Evolutionary conservation across 2,888 invertebrate genomes (phyloP).

Genomic region (Ctenicera cuprea): DNA sequence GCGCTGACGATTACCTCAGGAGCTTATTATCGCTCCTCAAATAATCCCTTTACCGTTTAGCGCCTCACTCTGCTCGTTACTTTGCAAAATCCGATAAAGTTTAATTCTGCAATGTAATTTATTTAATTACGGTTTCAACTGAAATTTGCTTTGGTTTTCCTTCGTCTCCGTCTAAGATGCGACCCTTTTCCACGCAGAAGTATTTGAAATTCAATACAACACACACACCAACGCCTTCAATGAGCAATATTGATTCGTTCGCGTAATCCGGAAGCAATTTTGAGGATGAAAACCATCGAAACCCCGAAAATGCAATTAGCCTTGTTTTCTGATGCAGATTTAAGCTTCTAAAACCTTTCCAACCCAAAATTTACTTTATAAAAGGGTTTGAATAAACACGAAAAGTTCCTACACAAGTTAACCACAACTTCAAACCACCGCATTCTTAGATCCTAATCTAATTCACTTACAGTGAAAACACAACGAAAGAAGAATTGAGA

Average conservation of each 20-base stretch:
- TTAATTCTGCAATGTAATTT: conserved; percentile 52
- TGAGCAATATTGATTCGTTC: conserved; percentile 33
- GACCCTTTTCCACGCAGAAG: conserved; percentile 1
- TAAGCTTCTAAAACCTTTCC: conserved; percentile 11
- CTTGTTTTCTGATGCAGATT: conserved; percentile 29
- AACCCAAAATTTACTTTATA: conserved; percentile 14
- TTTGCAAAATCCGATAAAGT: conserved; percentile 51
- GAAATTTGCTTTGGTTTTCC: conserved; percentile 46
- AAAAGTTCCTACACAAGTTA: too few relatives aligned
- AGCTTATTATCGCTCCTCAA: conserved; percentile 58
- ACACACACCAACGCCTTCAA: conserved; percentile 35
- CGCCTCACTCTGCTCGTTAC: conserved; percentile 50
- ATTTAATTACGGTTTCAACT: conserved; percentile 52
- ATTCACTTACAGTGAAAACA: too few relatives aligned
- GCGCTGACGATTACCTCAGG: conserved; percentile 55
- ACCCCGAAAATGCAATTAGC: conserved; percentile 34
- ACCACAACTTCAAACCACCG: too few relatives aligned
- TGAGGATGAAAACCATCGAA: conserved; percentile 28
- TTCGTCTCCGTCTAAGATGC: conserved; percentile 24
- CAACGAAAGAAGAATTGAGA: too few relatives aligned
- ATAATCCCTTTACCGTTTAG: conserved; percentile 55
- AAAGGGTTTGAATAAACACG: background rate
- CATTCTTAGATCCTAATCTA: too few relatives aligned
- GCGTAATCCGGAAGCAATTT: conserved; percentile 32
- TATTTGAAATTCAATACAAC: conserved; percentile 30